Evolutionary conservation across 2,888 invertebrate species (phyloP).

Genomic region (Cecidostiba fungosa): DNA sequence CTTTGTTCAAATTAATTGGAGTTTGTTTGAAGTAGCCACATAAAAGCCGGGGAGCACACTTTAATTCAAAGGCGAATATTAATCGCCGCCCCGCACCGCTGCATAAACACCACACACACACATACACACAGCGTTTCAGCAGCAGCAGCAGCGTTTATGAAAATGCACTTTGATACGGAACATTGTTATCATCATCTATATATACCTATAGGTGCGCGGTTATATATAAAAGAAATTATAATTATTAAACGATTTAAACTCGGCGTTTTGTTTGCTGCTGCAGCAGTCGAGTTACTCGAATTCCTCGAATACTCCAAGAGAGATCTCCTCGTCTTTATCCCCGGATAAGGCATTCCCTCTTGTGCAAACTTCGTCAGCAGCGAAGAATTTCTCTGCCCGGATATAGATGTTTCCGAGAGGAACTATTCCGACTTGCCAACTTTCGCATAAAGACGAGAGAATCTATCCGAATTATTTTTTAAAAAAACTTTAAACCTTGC

Average conservation of each 20-base stretch:
- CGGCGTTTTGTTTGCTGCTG: neutral
- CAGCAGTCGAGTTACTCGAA: slow-evolving; percentile 10
- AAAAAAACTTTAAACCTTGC: too few species aligned
- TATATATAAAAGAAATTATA: neutral
- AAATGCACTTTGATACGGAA: slow-evolving; percentile 12
- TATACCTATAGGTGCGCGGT: too few species aligned
- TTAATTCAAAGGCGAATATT: slow-evolving; percentile 11
- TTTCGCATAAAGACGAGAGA: neutral
- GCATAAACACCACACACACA: neutral
- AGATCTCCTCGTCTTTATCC: slow-evolving; percentile 41
- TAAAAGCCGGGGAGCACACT: neutral
- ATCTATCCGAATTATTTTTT: neutral
- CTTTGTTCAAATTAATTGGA: slow-evolving; percentile 20
- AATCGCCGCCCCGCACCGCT: neutral
- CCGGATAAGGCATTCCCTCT: slow-evolving; percentile 14
- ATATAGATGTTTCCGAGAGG: slow-evolving; percentile 39
- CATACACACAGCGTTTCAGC: neutral
- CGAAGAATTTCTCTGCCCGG: slow-evolving; percentile 39
- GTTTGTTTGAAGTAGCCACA: neutral
- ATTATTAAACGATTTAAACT: neutral
- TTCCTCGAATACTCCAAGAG: slow-evolving; percentile 28
- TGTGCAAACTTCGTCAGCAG: slow-evolving; percentile 38
- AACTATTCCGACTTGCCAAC: neutral
- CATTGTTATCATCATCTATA: too few species aligned
- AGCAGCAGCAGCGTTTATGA: neutral